Conservation (phyloP, 2,888 invertebrate genomes). For the Microctonus brassicae region DNA sequence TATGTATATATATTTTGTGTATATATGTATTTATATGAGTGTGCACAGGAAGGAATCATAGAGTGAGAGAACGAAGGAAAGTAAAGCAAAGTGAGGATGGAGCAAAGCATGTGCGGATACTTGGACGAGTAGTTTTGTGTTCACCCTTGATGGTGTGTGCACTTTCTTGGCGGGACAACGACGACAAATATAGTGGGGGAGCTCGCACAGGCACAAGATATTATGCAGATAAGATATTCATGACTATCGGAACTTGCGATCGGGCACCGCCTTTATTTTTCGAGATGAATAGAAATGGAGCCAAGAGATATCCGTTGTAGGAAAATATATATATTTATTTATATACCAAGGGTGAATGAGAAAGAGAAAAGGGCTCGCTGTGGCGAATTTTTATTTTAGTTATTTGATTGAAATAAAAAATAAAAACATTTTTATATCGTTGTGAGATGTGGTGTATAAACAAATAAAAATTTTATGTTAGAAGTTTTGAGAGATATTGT, state of each 20-base stretch:
- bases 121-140: slow-evolving; percentile 17
- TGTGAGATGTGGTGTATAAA: background rate
- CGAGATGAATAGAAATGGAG: slow-evolving; percentile 62
- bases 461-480: too few species aligned
- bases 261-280: slow-evolving; percentile 61
- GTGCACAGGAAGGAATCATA: background rate
- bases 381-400: slow-evolving; percentile 7
- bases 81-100: background rate
- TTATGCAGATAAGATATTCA: slow-evolving; percentile 64
- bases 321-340: background rate
- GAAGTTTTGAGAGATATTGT: too few species aligned
- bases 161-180: background rate
- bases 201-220: slow-evolving; percentile 44
- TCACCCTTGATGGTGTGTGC: slow-evolving; percentile 11
- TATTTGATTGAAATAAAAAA: background rate
- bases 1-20: background rate
- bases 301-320: slow-evolving; percentile 16
- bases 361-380: slow-evolving; percentile 18
- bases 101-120: slow-evolving; percentile 4
- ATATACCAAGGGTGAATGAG: slow-evolving; percentile 16
- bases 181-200: slow-evolving; percentile 22
- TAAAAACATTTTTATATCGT: background rate
- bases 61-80: slow-evolving; percentile 6
- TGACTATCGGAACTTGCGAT: slow-evolving; percentile 61
- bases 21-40: background rate